These are phyloP conservation scores for Drosophila monieri DNA, from an alignment of 2,888 invertebrate genomes.

Conservation along the genomic window DNA sequence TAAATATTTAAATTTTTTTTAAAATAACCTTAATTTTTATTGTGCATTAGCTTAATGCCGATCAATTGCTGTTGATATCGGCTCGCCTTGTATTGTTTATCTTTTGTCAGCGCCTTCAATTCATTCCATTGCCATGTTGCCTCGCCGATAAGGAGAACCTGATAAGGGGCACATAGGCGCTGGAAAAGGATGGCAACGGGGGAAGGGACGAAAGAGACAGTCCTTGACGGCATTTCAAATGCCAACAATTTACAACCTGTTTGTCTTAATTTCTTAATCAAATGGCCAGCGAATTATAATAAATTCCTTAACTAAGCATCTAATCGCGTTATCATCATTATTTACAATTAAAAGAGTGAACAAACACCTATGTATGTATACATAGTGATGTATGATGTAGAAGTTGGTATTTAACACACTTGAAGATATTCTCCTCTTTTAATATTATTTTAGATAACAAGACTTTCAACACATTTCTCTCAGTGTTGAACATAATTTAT, in stretches of 20 bases:
- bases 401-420: neutral
- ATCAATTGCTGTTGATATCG: slow-evolving; percentile 37
- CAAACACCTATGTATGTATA: slow-evolving; percentile 9
- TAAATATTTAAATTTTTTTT: neutral
- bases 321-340: slow-evolving; percentile 73
- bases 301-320: slow-evolving; percentile 68
- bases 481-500: slow-evolving; percentile 46
- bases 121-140: slow-evolving; percentile 44
- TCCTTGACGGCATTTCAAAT: slow-evolving; percentile 36
- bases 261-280: slow-evolving; percentile 63
- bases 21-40: neutral
- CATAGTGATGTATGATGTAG: neutral
- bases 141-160: slow-evolving; percentile 28
- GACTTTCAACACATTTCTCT: slow-evolving; percentile 2
- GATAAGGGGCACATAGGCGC: slow-evolving; percentile 22
- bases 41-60: slow-evolving; percentile 1
- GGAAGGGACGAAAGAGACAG: neutral
- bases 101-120: slow-evolving; percentile 39
- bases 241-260: slow-evolving; percentile 48
- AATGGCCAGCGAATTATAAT: slow-evolving; percentile 67
- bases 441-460: neutral
- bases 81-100: slow-evolving; percentile 32
- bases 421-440: neutral
- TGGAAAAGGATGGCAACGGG: neutral
- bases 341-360: slow-evolving; percentile 64